Percentiles rank a stretch among this genome's conserved stretches.
These are phyloP conservation scores for Apteryx mantelli DNA, from an alignment of 2,113 vertebrate genomes.

Conservation along the genomic window DNA sequence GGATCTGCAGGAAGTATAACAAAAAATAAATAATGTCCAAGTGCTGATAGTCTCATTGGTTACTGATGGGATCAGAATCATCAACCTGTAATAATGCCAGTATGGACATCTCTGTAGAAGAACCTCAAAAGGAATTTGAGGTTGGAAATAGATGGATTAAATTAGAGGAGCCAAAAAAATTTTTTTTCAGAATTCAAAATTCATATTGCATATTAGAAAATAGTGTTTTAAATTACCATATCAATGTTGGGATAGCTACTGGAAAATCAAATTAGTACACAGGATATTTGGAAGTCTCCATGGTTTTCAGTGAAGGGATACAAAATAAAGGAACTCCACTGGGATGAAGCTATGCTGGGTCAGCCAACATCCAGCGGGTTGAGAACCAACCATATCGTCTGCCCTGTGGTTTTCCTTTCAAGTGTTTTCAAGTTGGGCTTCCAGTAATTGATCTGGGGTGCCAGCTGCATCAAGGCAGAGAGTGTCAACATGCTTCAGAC, in stretches of 20 bases:
- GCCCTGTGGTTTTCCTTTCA: slow-evolving; percentile 55
- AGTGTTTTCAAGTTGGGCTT: slow-evolving; percentile 53
- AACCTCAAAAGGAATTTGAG: background rate
- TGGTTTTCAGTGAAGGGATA: background rate
- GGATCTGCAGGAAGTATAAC: background rate
- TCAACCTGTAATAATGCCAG: background rate
- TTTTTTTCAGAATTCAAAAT: background rate
- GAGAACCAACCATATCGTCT: background rate
- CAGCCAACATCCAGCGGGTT: slow-evolving; percentile 34
- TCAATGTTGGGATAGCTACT: background rate
- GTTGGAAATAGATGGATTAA: background rate
- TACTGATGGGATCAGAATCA: background rate
- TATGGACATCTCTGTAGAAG: background rate
- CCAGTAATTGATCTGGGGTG: slow-evolving; percentile 23
- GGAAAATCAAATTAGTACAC: slow-evolving; percentile 26
- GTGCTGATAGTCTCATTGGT: background rate
- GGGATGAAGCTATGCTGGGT: background rate
- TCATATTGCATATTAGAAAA: background rate
- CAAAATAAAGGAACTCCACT: background rate
- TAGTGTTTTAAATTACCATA: background rate
- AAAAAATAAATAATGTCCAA: background rate
- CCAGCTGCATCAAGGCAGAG: background rate
- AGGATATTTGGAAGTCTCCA: background rate
- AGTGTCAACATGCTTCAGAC: slow-evolving; percentile 28
- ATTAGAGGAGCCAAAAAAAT: background rate